These are phyloP conservation scores for Oreochromis mossambicus DNA, from an alignment of 2,797 vertebrate species.

Conservation along the genomic window DNA sequence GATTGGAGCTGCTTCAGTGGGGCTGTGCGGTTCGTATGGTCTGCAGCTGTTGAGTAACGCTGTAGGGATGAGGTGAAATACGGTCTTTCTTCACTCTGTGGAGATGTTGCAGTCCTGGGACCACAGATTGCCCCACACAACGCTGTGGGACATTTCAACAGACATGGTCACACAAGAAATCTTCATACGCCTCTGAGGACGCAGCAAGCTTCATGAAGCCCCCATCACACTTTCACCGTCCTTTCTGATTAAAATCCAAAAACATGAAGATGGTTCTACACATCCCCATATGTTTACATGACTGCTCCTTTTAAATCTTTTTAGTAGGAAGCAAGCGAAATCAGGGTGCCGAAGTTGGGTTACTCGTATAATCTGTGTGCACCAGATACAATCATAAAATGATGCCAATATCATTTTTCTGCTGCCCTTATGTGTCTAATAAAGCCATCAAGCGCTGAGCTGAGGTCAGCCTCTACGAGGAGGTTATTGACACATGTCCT, in stretches of 20 bases:
- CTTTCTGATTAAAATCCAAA: not conserved
- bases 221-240: constrained; percentile 21
- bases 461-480: not conserved
- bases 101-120: constrained; percentile 78
- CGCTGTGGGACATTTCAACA: constrained; percentile 75
- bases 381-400: not conserved
- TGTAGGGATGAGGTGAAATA: constrained; percentile 68
- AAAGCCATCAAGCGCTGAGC: not conserved
- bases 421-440: not conserved
- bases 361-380: not conserved
- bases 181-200: constrained; percentile 12
- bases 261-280: not conserved
- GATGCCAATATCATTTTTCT: not conserved
- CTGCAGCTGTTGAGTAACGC: constrained; percentile 72
- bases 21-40: constrained; percentile 21
- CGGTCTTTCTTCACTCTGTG: constrained; percentile 77
- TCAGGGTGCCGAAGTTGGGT: not conserved
- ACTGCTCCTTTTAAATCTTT: not conserved
- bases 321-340: not conserved
- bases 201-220: not conserved
- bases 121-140: constrained; percentile 80
- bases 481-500: not conserved
- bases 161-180: constrained; percentile 56
- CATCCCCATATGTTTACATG: not conserved
- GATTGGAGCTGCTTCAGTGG: not conserved